Conservation (phyloP, 2,797 vertebrate species). For the Dryobates pubescens region DNA sequence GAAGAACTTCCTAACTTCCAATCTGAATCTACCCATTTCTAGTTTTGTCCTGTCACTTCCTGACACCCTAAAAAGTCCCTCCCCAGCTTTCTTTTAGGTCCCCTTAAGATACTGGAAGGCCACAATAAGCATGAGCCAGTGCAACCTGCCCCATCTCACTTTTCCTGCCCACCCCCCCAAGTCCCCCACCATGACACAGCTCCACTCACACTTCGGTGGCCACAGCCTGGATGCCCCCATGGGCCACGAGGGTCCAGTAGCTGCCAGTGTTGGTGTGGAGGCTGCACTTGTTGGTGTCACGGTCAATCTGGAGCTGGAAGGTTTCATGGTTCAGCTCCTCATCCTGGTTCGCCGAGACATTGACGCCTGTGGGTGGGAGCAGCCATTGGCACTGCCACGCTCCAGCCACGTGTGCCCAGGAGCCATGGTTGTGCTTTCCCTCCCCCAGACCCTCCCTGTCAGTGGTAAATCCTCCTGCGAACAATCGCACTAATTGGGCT, state of each 20-base stretch:
- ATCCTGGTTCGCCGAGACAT: conserved; percentile 95
- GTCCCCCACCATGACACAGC: rapidly evolving
- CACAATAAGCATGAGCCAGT: not conserved
- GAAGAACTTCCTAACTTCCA: too few species aligned
- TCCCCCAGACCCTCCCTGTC: not conserved
- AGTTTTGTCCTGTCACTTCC: too few species aligned
- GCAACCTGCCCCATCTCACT: rapidly evolving
- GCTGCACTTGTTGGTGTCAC: conserved; percentile 89
- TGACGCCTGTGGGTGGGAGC: conserved; percentile 83
- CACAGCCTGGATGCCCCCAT: conserved; percentile 92
- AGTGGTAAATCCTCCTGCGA: conserved; percentile 37
- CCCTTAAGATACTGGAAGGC: too few species aligned
- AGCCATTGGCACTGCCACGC: not conserved
- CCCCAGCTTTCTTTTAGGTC: too few species aligned
- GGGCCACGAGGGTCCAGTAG: conserved; percentile 93
- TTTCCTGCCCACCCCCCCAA: rapidly evolving
- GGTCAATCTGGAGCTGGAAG: conserved; percentile 96
- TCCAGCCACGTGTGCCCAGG: not conserved
- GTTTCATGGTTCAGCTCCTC: conserved; percentile 95
- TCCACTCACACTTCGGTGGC: conserved; percentile 89
- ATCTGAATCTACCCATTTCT: too few species aligned
- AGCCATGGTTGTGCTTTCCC: not conserved
- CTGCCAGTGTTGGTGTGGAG: conserved; percentile 90
- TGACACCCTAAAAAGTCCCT: too few species aligned
- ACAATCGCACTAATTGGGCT: conserved; percentile 65